Evolutionary conservation across 2,113 vertebrate species (phyloP), one percentile per base, ranked within the genome.

Genomic region (Craseonycteris thonglongyai): DNA sequence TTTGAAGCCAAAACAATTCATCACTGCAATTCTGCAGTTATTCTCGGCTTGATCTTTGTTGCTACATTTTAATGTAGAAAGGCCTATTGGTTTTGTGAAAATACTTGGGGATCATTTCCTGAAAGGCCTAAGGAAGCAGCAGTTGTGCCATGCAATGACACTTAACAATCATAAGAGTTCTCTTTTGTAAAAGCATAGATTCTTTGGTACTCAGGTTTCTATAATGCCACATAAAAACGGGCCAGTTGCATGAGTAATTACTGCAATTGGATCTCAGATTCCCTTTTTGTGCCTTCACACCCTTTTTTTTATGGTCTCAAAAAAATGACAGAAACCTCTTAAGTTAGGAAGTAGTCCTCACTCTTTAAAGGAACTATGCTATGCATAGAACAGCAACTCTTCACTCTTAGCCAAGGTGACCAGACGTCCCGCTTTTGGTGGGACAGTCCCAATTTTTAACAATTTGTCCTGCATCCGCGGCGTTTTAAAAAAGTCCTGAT

Each of bases 241-340:
- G 28, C 69, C 74, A 88, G 3, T 93, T 96, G 47, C 63, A 58
- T 88, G 71, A 96, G 38, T 83, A 90, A 93, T 93, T 95, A 74
- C 7, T 95, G 95, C 90, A 90, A 1, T 68, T 96, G 95, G 79
- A 95, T 65, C 90, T 96, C 83, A 85, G 24, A 14, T 92, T 82
- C 66, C 85, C 80, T 51, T 90, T 94, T 74, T 84, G 96, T 96
- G 94, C 95, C 93, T 97, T 97, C 61, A 69, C 24, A 42, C 19
- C 61, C 75, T 71, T 91, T 54, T 93, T 93, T 92, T 92, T 79
- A 75, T 68, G 68, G 40, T 69, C 26, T 91, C 24, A 38, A 71
- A 79, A 63, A 26, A 16, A 66, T n/a, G 15, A 58, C 42, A 69
- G 90, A 91, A 86, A n/a, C 65, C 61, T 85, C 26, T 80, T 91